A percentile compares a stretch with the other conserved stretches of the same genome.
Conservation (phyloP, 2,113 vertebrate species). For the Merops nubicus region DNA sequence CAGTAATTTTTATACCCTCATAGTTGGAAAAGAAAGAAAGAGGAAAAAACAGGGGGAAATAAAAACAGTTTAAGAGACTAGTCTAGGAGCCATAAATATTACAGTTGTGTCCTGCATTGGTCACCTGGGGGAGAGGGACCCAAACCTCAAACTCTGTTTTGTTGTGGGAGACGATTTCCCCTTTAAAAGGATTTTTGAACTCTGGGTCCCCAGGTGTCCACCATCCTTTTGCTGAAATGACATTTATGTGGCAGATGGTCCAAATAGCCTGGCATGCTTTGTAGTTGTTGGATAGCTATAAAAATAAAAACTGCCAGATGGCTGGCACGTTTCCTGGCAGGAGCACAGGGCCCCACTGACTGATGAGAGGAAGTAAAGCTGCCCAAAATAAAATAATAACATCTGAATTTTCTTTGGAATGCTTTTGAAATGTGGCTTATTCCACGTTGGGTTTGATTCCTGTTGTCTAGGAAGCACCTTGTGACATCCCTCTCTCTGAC, state of each 20-base stretch:
- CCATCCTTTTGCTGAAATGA: constrained; percentile 10
- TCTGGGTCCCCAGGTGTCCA: constrained; percentile 29
- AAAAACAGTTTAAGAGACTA: neutral
- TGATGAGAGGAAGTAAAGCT: neutral
- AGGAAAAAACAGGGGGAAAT: neutral
- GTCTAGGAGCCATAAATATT: neutral
- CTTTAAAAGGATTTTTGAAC: neutral
- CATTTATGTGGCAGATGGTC: constrained; percentile 57
- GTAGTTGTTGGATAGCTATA: neutral
- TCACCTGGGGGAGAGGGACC: neutral
- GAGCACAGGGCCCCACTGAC: neutral
- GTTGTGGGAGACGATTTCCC: neutral
- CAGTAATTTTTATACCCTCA: neutral
- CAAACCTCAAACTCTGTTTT: neutral
- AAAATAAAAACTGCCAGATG: constrained; percentile 39
- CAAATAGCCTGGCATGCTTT: constrained; percentile 47
- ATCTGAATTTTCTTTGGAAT: neutral
- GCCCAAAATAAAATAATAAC: neutral
- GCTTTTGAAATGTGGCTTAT: neutral
- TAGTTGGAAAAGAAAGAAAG: neutral
- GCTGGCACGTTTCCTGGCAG: constrained; percentile 25
- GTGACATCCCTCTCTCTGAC: neutral
- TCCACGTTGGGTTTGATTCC: neutral
- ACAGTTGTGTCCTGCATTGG: neutral
- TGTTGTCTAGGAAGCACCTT: neutral